phyloP scores from a whole-genome alignment of 2,797 vertebrate genomes.

The Anabas testudineus region DNA sequence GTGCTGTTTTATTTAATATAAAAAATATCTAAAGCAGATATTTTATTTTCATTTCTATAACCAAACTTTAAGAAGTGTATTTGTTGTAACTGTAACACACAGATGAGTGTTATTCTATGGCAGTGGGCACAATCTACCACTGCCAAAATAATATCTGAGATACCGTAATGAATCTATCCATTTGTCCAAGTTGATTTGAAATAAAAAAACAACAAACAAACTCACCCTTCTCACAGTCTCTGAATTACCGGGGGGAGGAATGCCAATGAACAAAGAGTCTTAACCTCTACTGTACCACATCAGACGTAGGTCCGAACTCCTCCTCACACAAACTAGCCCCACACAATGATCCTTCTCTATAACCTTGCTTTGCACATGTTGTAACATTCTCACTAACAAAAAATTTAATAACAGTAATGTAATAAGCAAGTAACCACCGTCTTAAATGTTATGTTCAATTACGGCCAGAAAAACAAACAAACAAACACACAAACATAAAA shows the following conservation, averaged over 20 bases:
- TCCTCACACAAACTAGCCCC: neutral
- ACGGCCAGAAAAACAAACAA: no score
- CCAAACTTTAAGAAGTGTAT: neutral
- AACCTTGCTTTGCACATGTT: neutral
- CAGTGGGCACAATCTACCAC: neutral
- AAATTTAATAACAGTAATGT: neutral
- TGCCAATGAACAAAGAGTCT: constrained; percentile 23
- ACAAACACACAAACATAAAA: no score
- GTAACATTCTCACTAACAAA: neutral
- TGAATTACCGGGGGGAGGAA: constrained; percentile 64
- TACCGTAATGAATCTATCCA: neutral
- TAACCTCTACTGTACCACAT: neutral
- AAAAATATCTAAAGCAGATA: neutral
- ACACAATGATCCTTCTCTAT: neutral
- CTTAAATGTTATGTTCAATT: neutral
- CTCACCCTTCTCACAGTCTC: constrained; percentile 16
- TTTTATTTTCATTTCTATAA: neutral
- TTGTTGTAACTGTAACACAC: neutral
- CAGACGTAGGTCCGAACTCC: neutral
- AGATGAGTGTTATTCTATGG: no score
- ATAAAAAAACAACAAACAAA: neutral
- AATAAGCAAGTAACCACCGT: neutral
- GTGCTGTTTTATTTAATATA: neutral
- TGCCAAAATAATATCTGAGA: neutral
- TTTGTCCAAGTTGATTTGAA: neutral